A percentile compares a stretch with the other conserved stretches of the same genome.
These are phyloP conservation scores for Bombus haemorrhoidalis DNA, from an alignment of 1,140 invertebrate species.

Conservation along the genomic window DNA sequence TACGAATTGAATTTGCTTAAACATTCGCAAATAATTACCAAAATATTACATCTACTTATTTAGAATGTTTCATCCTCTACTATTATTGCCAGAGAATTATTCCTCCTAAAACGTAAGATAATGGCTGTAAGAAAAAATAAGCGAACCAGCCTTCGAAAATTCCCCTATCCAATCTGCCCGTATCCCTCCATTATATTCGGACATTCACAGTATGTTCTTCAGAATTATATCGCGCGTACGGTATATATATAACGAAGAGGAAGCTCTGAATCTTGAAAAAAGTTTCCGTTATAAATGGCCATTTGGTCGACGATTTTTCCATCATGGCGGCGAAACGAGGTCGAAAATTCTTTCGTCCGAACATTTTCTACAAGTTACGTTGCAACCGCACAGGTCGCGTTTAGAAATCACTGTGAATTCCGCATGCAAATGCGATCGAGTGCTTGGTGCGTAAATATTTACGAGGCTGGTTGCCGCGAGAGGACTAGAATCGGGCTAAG, in stretches of 20 bases:
- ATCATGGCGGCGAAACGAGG: not conserved
- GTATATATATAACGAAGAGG: not conserved
- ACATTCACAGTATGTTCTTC: not conserved
- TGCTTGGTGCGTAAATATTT: conserved; percentile 74
- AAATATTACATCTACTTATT: too few species aligned
- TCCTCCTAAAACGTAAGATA: not conserved
- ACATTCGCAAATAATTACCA: too few species aligned
- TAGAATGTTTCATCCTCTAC: too few species aligned
- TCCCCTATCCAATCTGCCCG: not conserved
- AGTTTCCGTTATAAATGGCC: too few species aligned
- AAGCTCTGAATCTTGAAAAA: not conserved
- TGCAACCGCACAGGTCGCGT: conserved; percentile 10
- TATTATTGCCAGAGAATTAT: too few species aligned
- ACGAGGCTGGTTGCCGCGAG: conserved; percentile 56
- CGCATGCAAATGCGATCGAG: conserved; percentile 71
- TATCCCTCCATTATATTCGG: not conserved
- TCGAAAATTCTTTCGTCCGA: not conserved
- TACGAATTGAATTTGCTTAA: too few species aligned
- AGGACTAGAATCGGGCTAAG: not conserved
- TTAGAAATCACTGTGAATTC: conserved; percentile 67
- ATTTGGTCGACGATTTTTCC: not conserved
- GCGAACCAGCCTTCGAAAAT: not conserved
- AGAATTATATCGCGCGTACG: not conserved
- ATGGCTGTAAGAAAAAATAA: too few species aligned
- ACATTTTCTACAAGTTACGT: not conserved